Evolutionary conservation across 2,797 vertebrate species (phyloP).

Genomic region (Limnodromus scolopaceus): DNA sequence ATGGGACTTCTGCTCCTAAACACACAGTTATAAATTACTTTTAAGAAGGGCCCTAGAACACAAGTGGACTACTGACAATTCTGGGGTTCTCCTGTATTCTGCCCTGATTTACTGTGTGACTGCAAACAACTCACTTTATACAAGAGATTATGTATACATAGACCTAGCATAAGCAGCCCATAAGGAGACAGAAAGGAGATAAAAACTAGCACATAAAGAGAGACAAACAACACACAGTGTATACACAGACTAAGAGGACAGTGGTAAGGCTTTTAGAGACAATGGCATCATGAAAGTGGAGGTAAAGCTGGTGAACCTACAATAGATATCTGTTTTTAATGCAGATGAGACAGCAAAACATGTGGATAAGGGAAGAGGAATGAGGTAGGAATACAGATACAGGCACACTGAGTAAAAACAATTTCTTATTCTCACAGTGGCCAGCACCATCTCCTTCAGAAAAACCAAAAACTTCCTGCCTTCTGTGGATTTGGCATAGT

Average conservation of each 20-base stretch:
- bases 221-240: not conserved
- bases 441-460: not conserved
- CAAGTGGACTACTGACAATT: not conserved
- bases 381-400: not conserved
- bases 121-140: not conserved
- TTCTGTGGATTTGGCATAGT: not conserved
- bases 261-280: not conserved
- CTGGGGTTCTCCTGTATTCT: not conserved
- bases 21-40: not conserved
- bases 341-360: not conserved
- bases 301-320: not conserved
- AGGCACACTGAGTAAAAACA: rapidly evolving
- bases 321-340: not conserved
- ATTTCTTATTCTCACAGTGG: not conserved
- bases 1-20: not conserved
- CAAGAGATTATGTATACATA: not conserved
- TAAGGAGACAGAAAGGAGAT: not conserved
- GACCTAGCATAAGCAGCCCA: not conserved
- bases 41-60: not conserved
- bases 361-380: not conserved
- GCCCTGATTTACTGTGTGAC: conserved; percentile 2
- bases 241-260: not conserved
- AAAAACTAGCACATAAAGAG: not conserved
- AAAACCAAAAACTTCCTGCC: not conserved
- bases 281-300: not conserved